These are phyloP conservation scores for Hemistola chrysoprasaria DNA, from an alignment of 2,888 invertebrate genomes.

Conservation along the genomic window DNA sequence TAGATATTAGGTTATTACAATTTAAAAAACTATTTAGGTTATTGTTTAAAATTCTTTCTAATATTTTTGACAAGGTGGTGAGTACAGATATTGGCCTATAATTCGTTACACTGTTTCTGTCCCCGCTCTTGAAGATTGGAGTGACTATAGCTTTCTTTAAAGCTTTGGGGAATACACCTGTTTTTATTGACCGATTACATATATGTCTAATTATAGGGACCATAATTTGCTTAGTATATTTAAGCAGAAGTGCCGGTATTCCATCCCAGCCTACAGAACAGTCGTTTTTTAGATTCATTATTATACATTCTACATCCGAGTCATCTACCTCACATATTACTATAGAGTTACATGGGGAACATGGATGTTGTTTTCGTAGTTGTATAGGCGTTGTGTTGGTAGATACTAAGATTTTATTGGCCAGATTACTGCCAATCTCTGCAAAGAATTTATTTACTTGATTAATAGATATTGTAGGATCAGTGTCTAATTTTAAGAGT, in stretches of 20 bases:
- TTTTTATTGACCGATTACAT: slow-evolving; percentile 3
- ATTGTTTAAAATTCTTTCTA: slow-evolving; percentile 14
- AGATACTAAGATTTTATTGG: background rate
- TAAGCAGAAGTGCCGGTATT: slow-evolving; percentile 9
- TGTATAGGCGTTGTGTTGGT: background rate
- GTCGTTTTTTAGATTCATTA: slow-evolving; percentile 1
- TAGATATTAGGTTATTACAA: background rate
- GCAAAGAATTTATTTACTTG: slow-evolving; percentile 1
- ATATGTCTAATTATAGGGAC: slow-evolving; percentile 9
- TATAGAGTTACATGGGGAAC: slow-evolving; percentile 1
- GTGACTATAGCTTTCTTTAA: slow-evolving; percentile 16
- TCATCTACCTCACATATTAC: slow-evolving; percentile 3
- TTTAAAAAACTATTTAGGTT: slow-evolving; percentile 4
- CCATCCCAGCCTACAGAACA: slow-evolving; percentile 16
- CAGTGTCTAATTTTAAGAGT: background rate
- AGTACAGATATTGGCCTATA: slow-evolving; percentile 22
- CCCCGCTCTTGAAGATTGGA: slow-evolving; percentile 18
- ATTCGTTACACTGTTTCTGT: slow-evolving; percentile 8
- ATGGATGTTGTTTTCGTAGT: background rate
- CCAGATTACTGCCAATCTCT: background rate
- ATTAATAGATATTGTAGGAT: slow-evolving; percentile 1
- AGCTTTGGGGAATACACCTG: slow-evolving; percentile 16
- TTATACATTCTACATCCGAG: slow-evolving; percentile 5
- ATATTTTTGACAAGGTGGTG: slow-evolving; percentile 10
- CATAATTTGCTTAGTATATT: slow-evolving; percentile 1